phyloP scores from a whole-genome alignment of 1,140 invertebrate genomes.

The Octopus bimaculoides region DNA sequence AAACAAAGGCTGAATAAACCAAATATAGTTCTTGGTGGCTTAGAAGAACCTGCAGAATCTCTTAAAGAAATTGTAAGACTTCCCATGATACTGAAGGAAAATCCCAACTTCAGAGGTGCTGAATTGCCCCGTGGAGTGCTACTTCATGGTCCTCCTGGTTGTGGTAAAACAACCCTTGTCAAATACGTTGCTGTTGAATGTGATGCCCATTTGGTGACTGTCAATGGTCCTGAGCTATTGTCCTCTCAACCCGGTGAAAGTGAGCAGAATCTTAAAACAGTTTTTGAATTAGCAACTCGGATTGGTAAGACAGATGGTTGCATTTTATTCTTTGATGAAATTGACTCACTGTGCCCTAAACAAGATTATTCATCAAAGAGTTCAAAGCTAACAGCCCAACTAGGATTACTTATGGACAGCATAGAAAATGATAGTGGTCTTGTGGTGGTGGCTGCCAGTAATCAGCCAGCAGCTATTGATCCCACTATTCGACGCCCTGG shows the following conservation, averaged over 20 bases:
- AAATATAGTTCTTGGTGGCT: conserved; percentile 31
- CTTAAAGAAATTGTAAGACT: conserved; percentile 38
- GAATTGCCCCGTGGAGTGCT: conserved; percentile 35
- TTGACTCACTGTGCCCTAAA: conserved; percentile 46
- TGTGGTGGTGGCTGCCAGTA: conserved; percentile 51
- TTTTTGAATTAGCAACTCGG: conserved; percentile 37
- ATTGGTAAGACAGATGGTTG: conserved; percentile 43
- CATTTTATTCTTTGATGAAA: conserved; percentile 52
- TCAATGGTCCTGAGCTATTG: conserved; percentile 48
- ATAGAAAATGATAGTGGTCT: conserved; percentile 27
- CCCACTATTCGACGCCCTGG: conserved; percentile 42
- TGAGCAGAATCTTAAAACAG: conserved; percentile 36
- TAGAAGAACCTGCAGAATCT: conserved; percentile 27
- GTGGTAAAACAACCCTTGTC: conserved; percentile 50
- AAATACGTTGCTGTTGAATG: conserved; percentile 32
- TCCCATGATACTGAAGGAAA: conserved; percentile 19
- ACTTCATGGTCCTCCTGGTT: conserved; percentile 48
- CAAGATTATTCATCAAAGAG: conserved; percentile 23
- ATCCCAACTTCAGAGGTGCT: conserved; percentile 17
- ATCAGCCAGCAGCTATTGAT: conserved; percentile 40
- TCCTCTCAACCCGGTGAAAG: conserved; percentile 45
- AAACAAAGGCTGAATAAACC: conserved; percentile 14
- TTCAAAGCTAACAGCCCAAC: conserved; percentile 26
- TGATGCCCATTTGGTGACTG: conserved; percentile 35
- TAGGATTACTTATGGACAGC: conserved; percentile 40